phyloP scores from a whole-genome alignment of 2,888 invertebrate genomes.

The Mesodorylaimus sp. region DNA sequence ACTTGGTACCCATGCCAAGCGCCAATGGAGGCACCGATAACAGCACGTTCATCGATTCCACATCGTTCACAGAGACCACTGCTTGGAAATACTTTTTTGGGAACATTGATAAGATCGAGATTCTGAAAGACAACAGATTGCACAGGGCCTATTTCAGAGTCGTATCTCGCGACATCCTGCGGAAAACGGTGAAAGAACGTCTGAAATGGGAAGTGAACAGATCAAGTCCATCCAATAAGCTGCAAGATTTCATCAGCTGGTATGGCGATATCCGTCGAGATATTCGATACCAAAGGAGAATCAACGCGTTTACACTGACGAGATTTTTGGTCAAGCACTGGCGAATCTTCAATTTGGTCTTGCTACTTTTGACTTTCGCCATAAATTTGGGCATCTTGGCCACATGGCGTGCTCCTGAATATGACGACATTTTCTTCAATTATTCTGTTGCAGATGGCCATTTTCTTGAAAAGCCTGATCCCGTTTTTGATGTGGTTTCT shows the following conservation, averaged over 20 bases:
- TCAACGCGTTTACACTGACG: constrained; percentile 23
- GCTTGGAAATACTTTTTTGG: constrained; percentile 24
- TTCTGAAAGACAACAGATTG: constrained; percentile 29
- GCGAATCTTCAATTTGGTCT: constrained; percentile 25
- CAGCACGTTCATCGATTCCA: no score
- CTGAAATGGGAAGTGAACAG: constrained; percentile 33
- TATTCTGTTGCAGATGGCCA: constrained; percentile 3
- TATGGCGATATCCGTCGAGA: constrained; percentile 31
- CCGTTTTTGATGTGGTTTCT: no score
- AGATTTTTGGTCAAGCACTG: constrained; percentile 28
- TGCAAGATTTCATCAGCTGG: constrained; percentile 33
- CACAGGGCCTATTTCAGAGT: constrained; percentile 31
- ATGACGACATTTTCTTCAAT: constrained; percentile 4
- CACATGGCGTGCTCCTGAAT: constrained; percentile 24
- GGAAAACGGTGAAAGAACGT: constrained; percentile 32
- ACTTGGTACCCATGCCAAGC: constrained; percentile 22
- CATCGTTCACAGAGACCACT: constrained; percentile 14
- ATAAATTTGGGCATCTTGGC: constrained; percentile 24
- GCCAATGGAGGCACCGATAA: no score
- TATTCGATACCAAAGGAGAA: constrained; percentile 30
- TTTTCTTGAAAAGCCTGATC: no score
- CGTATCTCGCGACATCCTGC: constrained; percentile 29
- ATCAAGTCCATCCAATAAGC: constrained; percentile 31
- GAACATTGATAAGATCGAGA: constrained; percentile 29
- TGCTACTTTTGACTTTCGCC: constrained; percentile 23